A percentile compares a stretch with the other conserved stretches of the same genome.
These are phyloP conservation scores for Zaprionus tsacasi DNA, from an alignment of 1,140 invertebrate species.

Conservation along the genomic window DNA sequence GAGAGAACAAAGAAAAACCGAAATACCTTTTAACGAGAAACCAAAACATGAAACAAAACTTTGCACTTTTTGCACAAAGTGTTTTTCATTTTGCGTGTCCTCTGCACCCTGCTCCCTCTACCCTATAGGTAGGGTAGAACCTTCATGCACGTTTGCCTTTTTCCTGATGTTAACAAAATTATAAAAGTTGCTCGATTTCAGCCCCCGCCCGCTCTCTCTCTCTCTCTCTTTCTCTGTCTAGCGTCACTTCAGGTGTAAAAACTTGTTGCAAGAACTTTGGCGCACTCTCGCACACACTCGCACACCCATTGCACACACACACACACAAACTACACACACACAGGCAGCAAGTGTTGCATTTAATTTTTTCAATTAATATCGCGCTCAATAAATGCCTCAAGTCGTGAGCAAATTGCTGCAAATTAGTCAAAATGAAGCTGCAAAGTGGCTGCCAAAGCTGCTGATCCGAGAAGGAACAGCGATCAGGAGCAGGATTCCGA, in stretches of 20 bases:
- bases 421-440: conserved; percentile 42
- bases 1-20: conserved; percentile 56
- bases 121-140: neutral
- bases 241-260: conserved; percentile 72
- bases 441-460: conserved; percentile 11
- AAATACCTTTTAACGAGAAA: conserved; percentile 60
- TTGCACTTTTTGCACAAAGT: conserved; percentile 59
- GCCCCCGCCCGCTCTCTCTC: neutral
- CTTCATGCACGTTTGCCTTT: conserved; percentile 23
- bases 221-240: neutral
- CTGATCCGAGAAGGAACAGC: neutral
- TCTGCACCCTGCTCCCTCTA: neutral
- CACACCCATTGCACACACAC: neutral
- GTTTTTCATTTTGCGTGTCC: conserved; percentile 12
- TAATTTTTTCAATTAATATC: conserved; percentile 70
- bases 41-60: conserved; percentile 66
- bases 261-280: conserved; percentile 66
- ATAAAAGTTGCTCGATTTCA: conserved; percentile 73
- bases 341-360: conserved; percentile 41
- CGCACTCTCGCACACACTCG: neutral
- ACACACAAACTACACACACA: neutral
- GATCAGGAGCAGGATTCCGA: conserved; percentile 22
- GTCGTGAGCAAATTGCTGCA: conserved; percentile 41
- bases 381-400: conserved; percentile 19
- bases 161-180: conserved; percentile 74